Conservation (phyloP, 1,140 invertebrate species). For the Caenorhabditis latens region DNA sequence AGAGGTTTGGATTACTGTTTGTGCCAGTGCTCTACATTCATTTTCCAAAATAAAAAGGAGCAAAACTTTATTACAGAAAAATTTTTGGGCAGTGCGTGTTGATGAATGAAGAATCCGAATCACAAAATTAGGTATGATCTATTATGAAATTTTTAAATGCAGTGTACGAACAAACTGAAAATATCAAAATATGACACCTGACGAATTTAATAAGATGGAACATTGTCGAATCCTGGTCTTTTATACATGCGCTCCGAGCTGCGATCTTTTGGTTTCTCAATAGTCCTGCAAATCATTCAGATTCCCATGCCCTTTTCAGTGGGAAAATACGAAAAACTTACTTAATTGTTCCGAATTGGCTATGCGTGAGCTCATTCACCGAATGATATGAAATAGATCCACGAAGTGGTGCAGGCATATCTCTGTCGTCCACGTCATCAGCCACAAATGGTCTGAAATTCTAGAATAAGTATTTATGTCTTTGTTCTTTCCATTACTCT, state of each 20-base stretch:
- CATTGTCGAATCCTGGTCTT: conserved; percentile 76
- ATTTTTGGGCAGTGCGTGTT: conserved; percentile 20
- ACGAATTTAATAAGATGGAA: conserved; percentile 72
- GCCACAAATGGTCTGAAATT: conserved; percentile 73
- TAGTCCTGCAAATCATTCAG: conserved; percentile 13
- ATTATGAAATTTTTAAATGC: too few relatives aligned
- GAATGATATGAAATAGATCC: conserved; percentile 70
- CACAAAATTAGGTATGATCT: too few relatives aligned
- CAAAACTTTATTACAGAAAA: conserved; percentile 37
- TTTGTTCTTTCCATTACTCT: background rate
- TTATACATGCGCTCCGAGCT: conserved; percentile 73
- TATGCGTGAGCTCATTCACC: conserved; percentile 65
- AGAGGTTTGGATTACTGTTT: conserved; percentile 27
- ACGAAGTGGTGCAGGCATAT: conserved; percentile 67
- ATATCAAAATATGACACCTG: background rate
- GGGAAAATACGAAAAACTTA: background rate
- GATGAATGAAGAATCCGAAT: background rate
- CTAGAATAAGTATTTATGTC: background rate
- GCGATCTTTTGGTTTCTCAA: conserved; percentile 70
- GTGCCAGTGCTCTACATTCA: background rate
- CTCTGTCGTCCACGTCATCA: conserved; percentile 71
- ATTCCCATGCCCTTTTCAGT: background rate
- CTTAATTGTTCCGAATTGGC: conserved; percentile 57
- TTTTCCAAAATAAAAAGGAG: too few relatives aligned
- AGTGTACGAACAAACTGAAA: background rate